phyloP scores from a whole-genome alignment of 2,888 invertebrate species.

The Homarus gammarus region DNA sequence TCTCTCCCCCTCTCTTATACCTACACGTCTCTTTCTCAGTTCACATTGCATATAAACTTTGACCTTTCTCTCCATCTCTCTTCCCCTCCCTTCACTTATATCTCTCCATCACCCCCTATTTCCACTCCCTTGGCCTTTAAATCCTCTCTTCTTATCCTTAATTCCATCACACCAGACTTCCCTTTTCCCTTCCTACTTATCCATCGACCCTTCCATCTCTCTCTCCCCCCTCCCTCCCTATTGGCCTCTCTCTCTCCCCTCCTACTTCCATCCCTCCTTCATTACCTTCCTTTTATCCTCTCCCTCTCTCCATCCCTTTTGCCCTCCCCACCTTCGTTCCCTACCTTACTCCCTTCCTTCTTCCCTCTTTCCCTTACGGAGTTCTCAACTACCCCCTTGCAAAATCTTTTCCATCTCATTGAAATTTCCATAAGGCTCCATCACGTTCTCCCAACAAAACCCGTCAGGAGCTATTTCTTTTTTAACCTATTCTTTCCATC shows the following conservation, averaged over 20 bases:
- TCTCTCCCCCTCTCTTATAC: too few species aligned
- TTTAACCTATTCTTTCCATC: too few species aligned
- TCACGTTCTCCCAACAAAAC: too few species aligned
- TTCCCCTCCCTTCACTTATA: background rate
- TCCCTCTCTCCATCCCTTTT: background rate
- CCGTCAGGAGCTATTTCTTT: too few species aligned
- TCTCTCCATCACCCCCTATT: background rate
- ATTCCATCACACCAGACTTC: background rate
- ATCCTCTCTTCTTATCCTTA: background rate
- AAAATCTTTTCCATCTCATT: too few species aligned
- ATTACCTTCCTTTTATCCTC: conserved; percentile 6
- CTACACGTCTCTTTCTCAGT: too few species aligned
- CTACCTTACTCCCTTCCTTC: background rate
- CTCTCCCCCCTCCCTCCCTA: background rate
- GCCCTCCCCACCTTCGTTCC: background rate
- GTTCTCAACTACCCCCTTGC: too few species aligned
- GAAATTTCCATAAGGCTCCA: too few species aligned
- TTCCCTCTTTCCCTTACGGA: background rate
- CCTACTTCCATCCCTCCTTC: conserved; percentile 10
- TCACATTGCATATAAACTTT: too few species aligned
- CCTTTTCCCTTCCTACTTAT: conserved; percentile 13
- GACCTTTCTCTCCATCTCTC: background rate
- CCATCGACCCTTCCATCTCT: background rate
- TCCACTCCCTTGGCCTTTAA: background rate
- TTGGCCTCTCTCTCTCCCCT: conserved; percentile 2